These are phyloP conservation scores for Cheilosia scutellata DNA, from an alignment of 2,888 invertebrate species.

Conservation along the genomic window DNA sequence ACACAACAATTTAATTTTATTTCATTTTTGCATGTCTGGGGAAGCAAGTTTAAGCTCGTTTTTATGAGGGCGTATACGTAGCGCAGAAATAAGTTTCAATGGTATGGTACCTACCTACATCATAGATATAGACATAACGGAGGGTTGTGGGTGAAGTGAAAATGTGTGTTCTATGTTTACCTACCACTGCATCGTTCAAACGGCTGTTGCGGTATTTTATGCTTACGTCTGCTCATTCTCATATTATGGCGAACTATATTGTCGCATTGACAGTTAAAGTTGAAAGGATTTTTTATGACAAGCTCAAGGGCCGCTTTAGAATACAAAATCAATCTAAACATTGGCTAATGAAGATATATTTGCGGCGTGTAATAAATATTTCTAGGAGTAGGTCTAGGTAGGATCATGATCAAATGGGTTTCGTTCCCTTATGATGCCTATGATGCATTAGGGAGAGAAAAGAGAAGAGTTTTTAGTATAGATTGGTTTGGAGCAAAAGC, in stretches of 20 bases:
- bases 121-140: not conserved
- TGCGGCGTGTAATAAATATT: too few relatives aligned
- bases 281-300: slow-evolving; percentile 25
- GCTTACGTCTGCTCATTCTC: slow-evolving; percentile 3
- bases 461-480: too few relatives aligned
- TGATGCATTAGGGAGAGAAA: too few relatives aligned
- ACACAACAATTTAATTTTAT: slow-evolving; percentile 34
- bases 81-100: not conserved
- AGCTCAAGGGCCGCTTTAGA: slow-evolving; percentile 5
- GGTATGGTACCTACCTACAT: not conserved
- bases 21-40: slow-evolving; percentile 40
- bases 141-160: too few relatives aligned
- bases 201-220: slow-evolving; percentile 31
- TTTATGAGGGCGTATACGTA: slow-evolving; percentile 7
- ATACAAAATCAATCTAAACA: not conserved
- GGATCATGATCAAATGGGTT: too few relatives aligned
- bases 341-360: not conserved
- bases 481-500: too few relatives aligned
- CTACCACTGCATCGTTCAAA: slow-evolving; percentile 24
- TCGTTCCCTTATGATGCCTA: too few relatives aligned
- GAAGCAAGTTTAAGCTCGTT: slow-evolving; percentile 20
- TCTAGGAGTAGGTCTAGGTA: too few relatives aligned
- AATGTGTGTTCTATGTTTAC: not conserved
- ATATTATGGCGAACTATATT: not conserved
- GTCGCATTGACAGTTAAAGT: slow-evolving; percentile 20